Evolutionary conservation across 2,113 vertebrate species (phyloP).

Genomic region (Gadus chalcogrammus): DNA sequence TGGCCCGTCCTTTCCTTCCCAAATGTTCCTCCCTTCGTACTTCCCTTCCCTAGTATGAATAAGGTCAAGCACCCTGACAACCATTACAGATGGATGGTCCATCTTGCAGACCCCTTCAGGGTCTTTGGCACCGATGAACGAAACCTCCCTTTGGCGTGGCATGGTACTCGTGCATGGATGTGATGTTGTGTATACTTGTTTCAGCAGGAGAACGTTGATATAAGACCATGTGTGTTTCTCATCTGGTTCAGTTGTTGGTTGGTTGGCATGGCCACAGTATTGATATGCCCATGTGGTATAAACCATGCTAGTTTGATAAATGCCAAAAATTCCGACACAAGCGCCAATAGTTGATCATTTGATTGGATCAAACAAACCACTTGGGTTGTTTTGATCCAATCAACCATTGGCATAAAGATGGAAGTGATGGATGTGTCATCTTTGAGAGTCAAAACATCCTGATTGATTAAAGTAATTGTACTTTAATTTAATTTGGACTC

Average conservation of each 20-base stretch:
- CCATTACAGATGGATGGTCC: no score
- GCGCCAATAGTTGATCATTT: constrained; percentile 31
- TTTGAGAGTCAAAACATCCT: constrained; percentile 22
- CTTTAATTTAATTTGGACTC: constrained; percentile 25
- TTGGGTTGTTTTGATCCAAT: constrained; percentile 48
- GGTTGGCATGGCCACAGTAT: constrained; percentile 24
- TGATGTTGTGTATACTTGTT: neutral
- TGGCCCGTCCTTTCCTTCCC: no score
- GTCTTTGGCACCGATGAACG: no score
- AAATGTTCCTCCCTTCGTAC: no score
- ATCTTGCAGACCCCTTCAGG: no score
- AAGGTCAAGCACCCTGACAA: no score
- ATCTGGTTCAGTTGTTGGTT: constrained; percentile 29
- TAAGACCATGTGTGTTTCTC: constrained; percentile 19
- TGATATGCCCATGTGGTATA: constrained; percentile 30
- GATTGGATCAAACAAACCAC: constrained; percentile 11
- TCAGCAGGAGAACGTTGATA: constrained; percentile 24
- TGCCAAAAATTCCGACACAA: constrained; percentile 38
- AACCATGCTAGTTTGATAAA: constrained; percentile 32
- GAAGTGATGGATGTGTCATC: constrained; percentile 41
- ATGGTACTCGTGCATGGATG: constrained; percentile 2
- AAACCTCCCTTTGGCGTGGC: no score
- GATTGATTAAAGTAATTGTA: constrained; percentile 47
- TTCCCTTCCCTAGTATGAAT: no score
- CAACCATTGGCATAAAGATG: constrained; percentile 34